A percentile compares a stretch with the other conserved stretches of the same genome.
phyloP scores from a whole-genome alignment of 2,797 vertebrate genomes.

The Sebastes minor region DNA sequence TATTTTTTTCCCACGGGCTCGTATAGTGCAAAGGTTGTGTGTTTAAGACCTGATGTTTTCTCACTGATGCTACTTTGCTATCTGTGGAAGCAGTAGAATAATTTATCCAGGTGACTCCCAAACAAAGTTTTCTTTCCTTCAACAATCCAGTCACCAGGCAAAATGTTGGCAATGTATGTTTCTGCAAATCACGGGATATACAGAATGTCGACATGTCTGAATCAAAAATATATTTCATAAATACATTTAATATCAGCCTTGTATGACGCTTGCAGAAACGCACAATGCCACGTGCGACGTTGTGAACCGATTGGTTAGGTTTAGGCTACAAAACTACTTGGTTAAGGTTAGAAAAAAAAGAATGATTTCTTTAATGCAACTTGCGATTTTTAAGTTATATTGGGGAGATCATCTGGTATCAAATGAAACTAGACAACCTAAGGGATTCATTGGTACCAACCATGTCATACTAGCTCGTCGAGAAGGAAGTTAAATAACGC shows the following conservation, averaged over 20 bases:
- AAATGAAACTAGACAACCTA: too few relatives aligned
- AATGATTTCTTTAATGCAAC: background rate
- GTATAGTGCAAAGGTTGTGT: conserved; percentile 6
- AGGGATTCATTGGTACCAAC: accelerated
- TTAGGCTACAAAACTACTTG: background rate
- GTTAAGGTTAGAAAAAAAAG: background rate
- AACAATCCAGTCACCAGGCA: background rate
- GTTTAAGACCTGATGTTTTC: conserved; percentile 21
- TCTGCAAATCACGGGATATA: background rate
- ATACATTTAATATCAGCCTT: background rate
- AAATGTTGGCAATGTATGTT: background rate
- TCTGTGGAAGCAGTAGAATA: conserved; percentile 4
- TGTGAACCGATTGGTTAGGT: background rate
- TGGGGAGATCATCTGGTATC: too few relatives aligned
- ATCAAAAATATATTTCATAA: background rate
- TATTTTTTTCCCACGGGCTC: background rate
- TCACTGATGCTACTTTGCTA: conserved; percentile 22
- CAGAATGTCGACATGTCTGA: background rate
- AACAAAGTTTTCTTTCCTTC: conserved; percentile 20
- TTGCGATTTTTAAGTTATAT: too few relatives aligned
- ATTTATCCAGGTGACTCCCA: conserved; percentile 24
- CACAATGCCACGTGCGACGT: too few relatives aligned
- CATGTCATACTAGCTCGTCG: accelerated
- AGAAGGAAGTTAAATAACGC: accelerated
- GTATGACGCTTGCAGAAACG: too few relatives aligned